Base-by-base conservation (phyloP, 2,888 invertebrate genomes). In the Mesoligia furuncula region DNA sequence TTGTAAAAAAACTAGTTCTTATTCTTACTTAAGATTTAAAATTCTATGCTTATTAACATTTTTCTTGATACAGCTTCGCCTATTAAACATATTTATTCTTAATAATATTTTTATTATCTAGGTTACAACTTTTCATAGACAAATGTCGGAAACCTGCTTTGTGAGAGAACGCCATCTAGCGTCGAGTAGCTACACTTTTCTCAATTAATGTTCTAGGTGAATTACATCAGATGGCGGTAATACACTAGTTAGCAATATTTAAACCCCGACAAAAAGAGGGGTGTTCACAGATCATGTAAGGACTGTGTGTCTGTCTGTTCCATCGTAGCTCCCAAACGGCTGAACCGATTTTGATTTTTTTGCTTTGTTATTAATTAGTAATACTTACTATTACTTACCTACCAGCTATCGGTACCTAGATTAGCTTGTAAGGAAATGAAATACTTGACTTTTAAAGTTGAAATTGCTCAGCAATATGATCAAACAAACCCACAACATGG, bases 101-200 rank as follows among this genome's bases (percentile, higher is more conserved):
- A 61, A 48, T 39, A 17, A n/a, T 48, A 39, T 36, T 72, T 54
- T 59, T 80, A 31, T 6, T 27, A 15, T 0, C 2, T 42, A 39
- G 20, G 7, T 27, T 57, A 61, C 11, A 73, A 45, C n/a, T 13
- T 45, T 13, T 5, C 72, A n/a, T 39, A 51, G 2, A 81, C 66
- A 62, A 45, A 82, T 36, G 11, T 24, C 39, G 15, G 9, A 15
- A 24, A 57, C 13, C n/a, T 2, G 11, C 0, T 61, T 36, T 6
- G 36, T 65, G 24, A 39, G 20, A 36, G 20, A 79, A 62, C 76
- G 92, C 84, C 91, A 91, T 91, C 94, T 93, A 87, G 89, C 76
- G 87, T 68, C 69, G 77, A 91, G 85, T 92, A 91, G 91, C 81
- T 27, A 31, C 59, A 84, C 31, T 84, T 61, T 57, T 42, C 0